phyloP scores from a whole-genome alignment of 2,797 vertebrate genomes.

The Sandelia bainsii region DNA sequence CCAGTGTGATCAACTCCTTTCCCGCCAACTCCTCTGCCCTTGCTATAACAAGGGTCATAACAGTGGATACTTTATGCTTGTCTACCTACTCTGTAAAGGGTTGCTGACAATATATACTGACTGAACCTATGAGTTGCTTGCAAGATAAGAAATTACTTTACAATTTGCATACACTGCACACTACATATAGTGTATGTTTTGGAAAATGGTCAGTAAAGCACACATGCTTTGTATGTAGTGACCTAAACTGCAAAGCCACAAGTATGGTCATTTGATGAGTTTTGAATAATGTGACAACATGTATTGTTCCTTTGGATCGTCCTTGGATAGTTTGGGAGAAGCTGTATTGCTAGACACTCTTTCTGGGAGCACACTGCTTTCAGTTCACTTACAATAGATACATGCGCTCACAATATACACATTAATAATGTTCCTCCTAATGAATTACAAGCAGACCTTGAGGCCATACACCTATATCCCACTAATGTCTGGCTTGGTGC shows the following conservation, averaged over 20 bases:
- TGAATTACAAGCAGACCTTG: slow-evolving; percentile 80
- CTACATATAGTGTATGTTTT: background rate
- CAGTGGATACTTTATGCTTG: too few relatives aligned
- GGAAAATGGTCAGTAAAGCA: background rate
- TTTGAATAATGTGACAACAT: slow-evolving; percentile 11
- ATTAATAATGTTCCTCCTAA: slow-evolving; percentile 74
- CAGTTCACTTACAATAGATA: slow-evolving; percentile 14
- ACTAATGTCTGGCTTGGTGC: slow-evolving; percentile 70
- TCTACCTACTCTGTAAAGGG: too few relatives aligned
- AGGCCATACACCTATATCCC: slow-evolving; percentile 65
- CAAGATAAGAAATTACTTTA: background rate
- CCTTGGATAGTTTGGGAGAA: slow-evolving; percentile 53
- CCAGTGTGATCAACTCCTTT: background rate
- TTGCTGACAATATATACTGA: background rate
- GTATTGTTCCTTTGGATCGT: slow-evolving; percentile 33
- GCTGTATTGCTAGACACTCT: slow-evolving; percentile 27
- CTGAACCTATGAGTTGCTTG: background rate
- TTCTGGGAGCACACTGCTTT: slow-evolving; percentile 43
- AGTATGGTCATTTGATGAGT: background rate
- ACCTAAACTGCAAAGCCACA: background rate
- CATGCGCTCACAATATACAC: slow-evolving; percentile 31
- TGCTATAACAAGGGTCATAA: too few relatives aligned
- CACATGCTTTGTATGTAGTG: background rate
- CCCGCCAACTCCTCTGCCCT: too few relatives aligned
- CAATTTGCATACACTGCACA: background rate